Conservation (phyloP, 2,113 vertebrate species). For the Picathartes gymnocephalus region DNA sequence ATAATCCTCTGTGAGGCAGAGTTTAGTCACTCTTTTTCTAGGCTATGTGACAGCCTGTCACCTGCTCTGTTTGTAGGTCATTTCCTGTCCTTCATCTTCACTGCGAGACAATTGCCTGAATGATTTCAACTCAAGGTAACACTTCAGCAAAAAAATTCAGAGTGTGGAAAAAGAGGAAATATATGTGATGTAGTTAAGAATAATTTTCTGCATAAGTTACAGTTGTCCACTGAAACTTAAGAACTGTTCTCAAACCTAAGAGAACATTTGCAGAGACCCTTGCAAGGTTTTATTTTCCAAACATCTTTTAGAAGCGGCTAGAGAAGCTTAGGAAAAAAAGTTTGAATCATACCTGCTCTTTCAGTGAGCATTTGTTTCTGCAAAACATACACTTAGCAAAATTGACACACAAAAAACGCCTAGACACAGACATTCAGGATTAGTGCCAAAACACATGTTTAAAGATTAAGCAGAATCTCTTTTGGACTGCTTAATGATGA, state of each 20-base stretch:
- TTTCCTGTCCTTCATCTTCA: constrained; percentile 12
- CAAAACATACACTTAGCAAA: background rate
- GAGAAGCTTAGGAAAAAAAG: background rate
- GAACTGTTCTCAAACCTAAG: background rate
- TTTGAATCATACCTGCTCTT: background rate
- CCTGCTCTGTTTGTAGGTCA: constrained; percentile 17
- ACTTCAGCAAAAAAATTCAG: background rate
- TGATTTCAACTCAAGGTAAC: background rate
- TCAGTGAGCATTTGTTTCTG: background rate
- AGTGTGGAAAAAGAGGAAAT: background rate
- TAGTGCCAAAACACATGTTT: background rate
- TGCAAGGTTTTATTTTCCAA: background rate
- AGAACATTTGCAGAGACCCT: background rate
- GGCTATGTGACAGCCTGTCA: background rate
- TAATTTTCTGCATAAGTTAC: background rate
- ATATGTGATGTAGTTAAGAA: background rate
- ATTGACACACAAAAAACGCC: background rate
- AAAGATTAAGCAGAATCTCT: background rate
- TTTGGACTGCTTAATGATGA: background rate
- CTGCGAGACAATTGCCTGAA: background rate
- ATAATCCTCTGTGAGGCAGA: background rate
- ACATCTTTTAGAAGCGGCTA: background rate
- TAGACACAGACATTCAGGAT: background rate
- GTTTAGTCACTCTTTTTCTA: background rate
- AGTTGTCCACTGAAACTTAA: background rate